A percentile compares a stretch with the other conserved stretches of the same genome.
Evolutionary conservation across 2,888 invertebrate species (phyloP).

Genomic region (Drosophila acutilabella): DNA sequence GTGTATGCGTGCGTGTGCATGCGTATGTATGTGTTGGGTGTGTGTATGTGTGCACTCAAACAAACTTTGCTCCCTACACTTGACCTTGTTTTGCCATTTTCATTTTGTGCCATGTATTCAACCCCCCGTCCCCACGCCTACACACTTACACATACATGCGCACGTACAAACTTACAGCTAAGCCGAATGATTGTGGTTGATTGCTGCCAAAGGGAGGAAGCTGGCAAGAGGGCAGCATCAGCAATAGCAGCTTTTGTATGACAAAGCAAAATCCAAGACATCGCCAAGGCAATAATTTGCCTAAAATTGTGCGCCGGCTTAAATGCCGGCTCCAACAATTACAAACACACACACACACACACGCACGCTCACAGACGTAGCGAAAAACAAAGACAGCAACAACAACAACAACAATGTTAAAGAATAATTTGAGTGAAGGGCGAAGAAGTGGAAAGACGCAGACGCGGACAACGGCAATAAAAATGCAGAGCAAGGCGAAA

Average conservation of each 20-base stretch:
- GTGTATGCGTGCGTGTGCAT: constrained; percentile 1
- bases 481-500: constrained; percentile 64
- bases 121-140: not conserved
- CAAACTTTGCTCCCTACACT: constrained; percentile 80
- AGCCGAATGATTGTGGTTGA: constrained; percentile 46
- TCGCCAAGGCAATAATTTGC: constrained; percentile 63
- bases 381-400: constrained; percentile 16
- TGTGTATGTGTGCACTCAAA: constrained; percentile 65
- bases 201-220: constrained; percentile 20
- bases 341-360: not conserved
- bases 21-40: constrained; percentile 1
- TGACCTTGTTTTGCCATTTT: constrained; percentile 80
- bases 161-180: constrained; percentile 17
- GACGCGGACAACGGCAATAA: constrained; percentile 62
- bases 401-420: constrained; percentile 23
- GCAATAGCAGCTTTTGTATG: constrained; percentile 46
- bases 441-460: constrained; percentile 45
- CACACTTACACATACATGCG: constrained; percentile 9
- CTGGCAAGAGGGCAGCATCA: constrained; percentile 32
- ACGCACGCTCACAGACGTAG: not conserved
- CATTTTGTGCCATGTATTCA: constrained; percentile 64
- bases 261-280: constrained; percentile 63
- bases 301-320: constrained; percentile 62
- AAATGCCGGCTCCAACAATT: constrained; percentile 58
- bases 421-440: constrained; percentile 56